A percentile compares a stretch with the other conserved stretches of the same genome.
These are phyloP conservation scores for Cheirogaleus medius DNA, from an alignment of 2,113 vertebrate genomes.

Conservation along the genomic window DNA sequence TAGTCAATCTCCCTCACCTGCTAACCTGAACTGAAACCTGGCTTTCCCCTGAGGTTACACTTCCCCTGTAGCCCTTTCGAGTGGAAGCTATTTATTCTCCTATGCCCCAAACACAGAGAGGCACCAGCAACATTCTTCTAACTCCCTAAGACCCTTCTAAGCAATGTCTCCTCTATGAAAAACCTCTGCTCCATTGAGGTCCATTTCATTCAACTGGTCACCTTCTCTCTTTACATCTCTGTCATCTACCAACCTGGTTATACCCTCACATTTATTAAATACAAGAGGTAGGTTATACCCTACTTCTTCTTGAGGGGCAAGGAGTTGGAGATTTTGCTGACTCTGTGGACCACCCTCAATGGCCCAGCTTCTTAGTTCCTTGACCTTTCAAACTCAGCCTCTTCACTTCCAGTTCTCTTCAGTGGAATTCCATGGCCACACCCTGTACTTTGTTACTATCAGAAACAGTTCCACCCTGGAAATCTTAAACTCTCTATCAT, in stretches of 20 bases:
- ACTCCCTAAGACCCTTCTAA: background rate
- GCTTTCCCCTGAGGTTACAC: slow-evolving; percentile 60
- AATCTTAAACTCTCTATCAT: background rate
- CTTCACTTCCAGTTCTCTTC: background rate
- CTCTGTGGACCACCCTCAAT: background rate
- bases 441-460: background rate
- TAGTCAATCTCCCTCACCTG: slow-evolving; percentile 45
- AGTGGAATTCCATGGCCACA: background rate
- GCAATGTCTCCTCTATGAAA: slow-evolving; percentile 8
- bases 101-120: background rate
- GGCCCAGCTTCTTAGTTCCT: slow-evolving; percentile 13
- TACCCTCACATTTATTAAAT: background rate
- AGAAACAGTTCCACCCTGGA: background rate
- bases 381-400: background rate
- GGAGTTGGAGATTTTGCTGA: background rate
- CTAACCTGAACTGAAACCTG: slow-evolving; percentile 69
- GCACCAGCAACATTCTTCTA: background rate
- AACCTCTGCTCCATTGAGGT: background rate
- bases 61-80: slow-evolving; percentile 66
- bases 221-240: background rate
- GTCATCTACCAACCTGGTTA: background rate
- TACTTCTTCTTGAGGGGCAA: background rate
- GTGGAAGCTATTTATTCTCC: slow-evolving; percentile 62
- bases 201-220: background rate
- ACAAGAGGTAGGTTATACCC: background rate